Percentiles rank a stretch among this genome's conserved stretches.
Conservation (phyloP, 1,140 invertebrate species). For the Artemia franciscana region DNA sequence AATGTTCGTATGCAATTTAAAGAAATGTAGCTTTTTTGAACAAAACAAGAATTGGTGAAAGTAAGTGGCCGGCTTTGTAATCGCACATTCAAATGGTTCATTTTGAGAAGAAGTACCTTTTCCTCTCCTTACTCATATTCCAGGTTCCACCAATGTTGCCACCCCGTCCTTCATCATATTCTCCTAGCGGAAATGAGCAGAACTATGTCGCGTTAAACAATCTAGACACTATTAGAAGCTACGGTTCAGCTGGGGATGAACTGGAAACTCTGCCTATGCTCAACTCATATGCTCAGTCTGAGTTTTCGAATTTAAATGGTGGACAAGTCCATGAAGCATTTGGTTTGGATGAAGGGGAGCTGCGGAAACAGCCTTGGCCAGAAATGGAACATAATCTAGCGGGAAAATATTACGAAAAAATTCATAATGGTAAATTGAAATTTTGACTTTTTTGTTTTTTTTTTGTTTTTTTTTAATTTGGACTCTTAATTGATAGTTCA, state of each 20-base stretch:
- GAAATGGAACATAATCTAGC: constrained; percentile 30
- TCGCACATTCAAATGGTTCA: no score
- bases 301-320: constrained; percentile 25
- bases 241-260: constrained; percentile 77
- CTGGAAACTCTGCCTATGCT: constrained; percentile 50
- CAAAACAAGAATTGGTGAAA: background rate
- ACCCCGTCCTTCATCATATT: constrained; percentile 55
- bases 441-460: no score
- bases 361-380: constrained; percentile 45
- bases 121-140: constrained; percentile 3
- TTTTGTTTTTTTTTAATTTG: no score
- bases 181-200: constrained; percentile 42
- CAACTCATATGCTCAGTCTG: constrained; percentile 18
- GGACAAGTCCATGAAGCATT: constrained; percentile 22
- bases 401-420: constrained; percentile 38
- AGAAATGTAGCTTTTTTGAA: background rate
- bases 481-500: no score
- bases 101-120: background rate
- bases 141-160: constrained; percentile 34
- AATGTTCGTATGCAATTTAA: background rate
- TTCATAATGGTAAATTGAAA: constrained; percentile 46
- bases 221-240: constrained; percentile 67
- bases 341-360: constrained; percentile 33
- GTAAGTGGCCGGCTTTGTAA: background rate
- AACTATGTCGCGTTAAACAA: constrained; percentile 50